phyloP scores from a whole-genome alignment of 2,113 vertebrate species.

The Aix galericulata region DNA sequence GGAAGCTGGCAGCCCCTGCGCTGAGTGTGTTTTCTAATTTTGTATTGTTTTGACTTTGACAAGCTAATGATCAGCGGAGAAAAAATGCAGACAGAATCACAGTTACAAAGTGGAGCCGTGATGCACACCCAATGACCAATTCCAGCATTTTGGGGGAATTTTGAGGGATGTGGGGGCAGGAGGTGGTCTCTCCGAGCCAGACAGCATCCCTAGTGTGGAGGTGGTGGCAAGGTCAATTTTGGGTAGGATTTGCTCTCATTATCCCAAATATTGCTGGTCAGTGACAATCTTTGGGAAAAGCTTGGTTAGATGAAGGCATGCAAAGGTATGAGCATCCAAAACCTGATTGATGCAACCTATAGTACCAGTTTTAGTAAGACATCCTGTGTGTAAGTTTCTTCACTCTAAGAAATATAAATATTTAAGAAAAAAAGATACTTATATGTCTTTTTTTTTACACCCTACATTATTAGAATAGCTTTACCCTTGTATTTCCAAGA shows the following conservation, averaged over 20 bases:
- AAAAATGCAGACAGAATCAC: not conserved
- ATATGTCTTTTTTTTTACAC: not conserved
- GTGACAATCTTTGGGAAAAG: not conserved
- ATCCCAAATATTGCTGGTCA: not conserved
- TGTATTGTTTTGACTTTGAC: constrained; percentile 12
- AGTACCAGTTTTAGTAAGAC: not conserved
- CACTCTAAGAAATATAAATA: not conserved
- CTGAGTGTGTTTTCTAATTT: constrained; percentile 31
- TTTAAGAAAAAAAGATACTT: not conserved
- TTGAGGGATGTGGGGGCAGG: not conserved
- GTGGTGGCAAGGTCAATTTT: not conserved
- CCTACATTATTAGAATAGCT: not conserved
- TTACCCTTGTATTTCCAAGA: not conserved
- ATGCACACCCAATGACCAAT: not conserved
- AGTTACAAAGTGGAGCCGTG: not conserved
- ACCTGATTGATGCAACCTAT: not conserved
- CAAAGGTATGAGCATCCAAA: not conserved
- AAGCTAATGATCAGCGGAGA: constrained; percentile 6
- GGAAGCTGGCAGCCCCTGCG: not conserved
- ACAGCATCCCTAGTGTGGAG: rapidly evolving
- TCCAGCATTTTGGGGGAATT: not conserved
- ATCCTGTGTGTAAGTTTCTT: not conserved
- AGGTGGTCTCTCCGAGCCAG: not conserved
- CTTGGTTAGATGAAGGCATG: not conserved
- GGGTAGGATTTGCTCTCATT: not conserved